Evolutionary conservation across 2,888 invertebrate species (phyloP), one percentile per base, ranked within the genome.

Genomic region (Cepaea hortensis): DNA sequence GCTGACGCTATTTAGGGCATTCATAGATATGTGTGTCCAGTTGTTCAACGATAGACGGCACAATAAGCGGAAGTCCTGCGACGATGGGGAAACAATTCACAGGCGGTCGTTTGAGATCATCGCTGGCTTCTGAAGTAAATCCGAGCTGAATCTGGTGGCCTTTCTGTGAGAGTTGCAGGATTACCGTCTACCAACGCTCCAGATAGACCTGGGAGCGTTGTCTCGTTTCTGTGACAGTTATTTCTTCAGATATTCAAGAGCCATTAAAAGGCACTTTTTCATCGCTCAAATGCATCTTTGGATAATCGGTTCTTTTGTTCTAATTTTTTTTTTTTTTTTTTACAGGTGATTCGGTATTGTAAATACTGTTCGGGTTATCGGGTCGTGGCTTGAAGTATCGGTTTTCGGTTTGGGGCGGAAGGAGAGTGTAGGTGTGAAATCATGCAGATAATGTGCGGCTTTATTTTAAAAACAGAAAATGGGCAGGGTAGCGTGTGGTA

Each of bases 361-460:
- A 3, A 68, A 65, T 46, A 46, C 13, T 23, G 20, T 4, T 50
- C 9, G 48, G 23, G 48, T 46, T 20, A 20, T 81, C 35, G 65
- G 35, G 35, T 35, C 35, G 35, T 35, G 35, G 7, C 55, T 55
- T 11, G 55, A 55, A 55, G 68, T 68, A n/a, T 68, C 68, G n/a
- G 18, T 68, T 68, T 18, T 68, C 68, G n/a, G 18, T 68, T 68
- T 18, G 68, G 13, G n/a, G 68, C 18, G n/a, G 68, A 68, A 68
- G 68, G 13, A 68, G 15, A 15, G n/a, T 5, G 15, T 5, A 68
- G n/a, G 13, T 20, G n/a, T 20, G 9, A 13, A 61, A 61, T 23
- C 55, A 55, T 61, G 77, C n/a, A 11, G 20, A 11, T 79, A 76
- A 76, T 76, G 50, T 76, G 50, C 18, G 76, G 76, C 76, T 76